A percentile compares a stretch with the other conserved stretches of the same genome.
These are phyloP conservation scores for Chymomyza procnemis DNA, from an alignment of 2,888 invertebrate genomes.

Conservation along the genomic window DNA sequence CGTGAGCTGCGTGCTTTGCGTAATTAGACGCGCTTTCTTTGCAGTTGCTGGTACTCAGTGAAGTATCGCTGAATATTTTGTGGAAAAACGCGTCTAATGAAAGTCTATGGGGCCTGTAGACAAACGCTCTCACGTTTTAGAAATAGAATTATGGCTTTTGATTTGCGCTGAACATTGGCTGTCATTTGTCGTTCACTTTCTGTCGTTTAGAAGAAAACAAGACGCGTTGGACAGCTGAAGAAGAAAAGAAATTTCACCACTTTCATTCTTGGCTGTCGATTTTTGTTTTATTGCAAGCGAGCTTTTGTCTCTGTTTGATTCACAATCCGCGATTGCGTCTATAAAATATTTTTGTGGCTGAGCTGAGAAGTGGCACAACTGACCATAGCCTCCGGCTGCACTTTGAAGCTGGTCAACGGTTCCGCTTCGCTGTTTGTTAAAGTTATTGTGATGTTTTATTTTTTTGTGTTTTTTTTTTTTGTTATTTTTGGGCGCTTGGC, in stretches of 20 bases:
- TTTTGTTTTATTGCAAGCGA: constrained; percentile 55
- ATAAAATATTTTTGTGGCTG: background rate
- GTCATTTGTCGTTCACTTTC: constrained; percentile 60
- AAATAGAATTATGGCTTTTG: constrained; percentile 49
- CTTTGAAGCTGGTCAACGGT: constrained; percentile 19
- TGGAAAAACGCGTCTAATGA: constrained; percentile 42
- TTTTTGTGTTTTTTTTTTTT: background rate
- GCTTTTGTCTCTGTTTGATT: constrained; percentile 36
- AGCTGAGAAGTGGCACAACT: constrained; percentile 47
- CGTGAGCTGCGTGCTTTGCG: constrained; percentile 9
- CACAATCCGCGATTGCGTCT: constrained; percentile 6
- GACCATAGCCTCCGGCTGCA: constrained; percentile 24
- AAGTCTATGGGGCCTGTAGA: constrained; percentile 31
- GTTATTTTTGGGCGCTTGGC: constrained; percentile 25
- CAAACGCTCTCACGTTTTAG: constrained; percentile 26
- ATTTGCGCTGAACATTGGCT: constrained; percentile 41
- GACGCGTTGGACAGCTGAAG: constrained; percentile 14
- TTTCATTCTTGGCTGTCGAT: constrained; percentile 64
- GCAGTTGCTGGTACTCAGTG: constrained; percentile 31
- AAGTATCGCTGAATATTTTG: background rate
- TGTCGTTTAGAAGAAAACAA: constrained; percentile 10
- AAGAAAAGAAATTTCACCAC: constrained; percentile 61
- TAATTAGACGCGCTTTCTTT: constrained; percentile 12
- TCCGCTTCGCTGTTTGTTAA: constrained; percentile 44
- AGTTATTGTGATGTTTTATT: too few species aligned